Percentiles rank a stretch among this genome's conserved stretches.
phyloP scores from a whole-genome alignment of 2,113 vertebrate genomes.

The Notarius lentiginosus region DNA sequence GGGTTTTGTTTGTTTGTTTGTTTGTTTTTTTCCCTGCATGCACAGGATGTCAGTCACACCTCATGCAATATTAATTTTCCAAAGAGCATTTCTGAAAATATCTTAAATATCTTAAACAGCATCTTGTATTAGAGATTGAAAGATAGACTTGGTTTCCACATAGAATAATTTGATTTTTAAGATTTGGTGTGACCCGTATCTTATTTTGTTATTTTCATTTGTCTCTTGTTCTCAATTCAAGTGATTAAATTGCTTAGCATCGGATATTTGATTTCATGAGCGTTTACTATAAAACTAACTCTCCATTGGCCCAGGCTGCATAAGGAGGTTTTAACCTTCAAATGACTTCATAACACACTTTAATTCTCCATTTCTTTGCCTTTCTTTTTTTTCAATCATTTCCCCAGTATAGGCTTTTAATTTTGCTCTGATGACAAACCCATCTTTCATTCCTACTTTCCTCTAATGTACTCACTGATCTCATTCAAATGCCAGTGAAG shows the following conservation, averaged over 20 bases:
- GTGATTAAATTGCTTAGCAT: no score
- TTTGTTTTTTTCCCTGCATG: background rate
- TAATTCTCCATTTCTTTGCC: slow-evolving; percentile 3
- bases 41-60: background rate
- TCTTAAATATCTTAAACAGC: background rate
- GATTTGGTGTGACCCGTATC: background rate
- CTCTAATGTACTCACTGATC: slow-evolving; percentile 25
- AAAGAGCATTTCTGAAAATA: background rate
- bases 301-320: background rate
- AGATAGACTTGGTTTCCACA: no score
- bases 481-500: slow-evolving; percentile 32
- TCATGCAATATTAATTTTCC: background rate
- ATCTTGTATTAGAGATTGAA: background rate
- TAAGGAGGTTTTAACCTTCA: slow-evolving; percentile 19
- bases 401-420: slow-evolving; percentile 10
- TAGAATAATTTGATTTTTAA: no score
- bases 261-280: background rate
- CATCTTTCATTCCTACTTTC: slow-evolving; percentile 23
- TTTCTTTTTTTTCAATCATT: background rate
- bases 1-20: background rate
- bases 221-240: no score
- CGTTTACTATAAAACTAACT: background rate
- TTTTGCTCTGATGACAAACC: slow-evolving; percentile 14
- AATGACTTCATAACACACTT: slow-evolving; percentile 16
- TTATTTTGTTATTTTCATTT: no score